These are phyloP conservation scores for Saiga tatarica DNA, from an alignment of 2,113 vertebrate genomes.

Conservation along the genomic window DNA sequence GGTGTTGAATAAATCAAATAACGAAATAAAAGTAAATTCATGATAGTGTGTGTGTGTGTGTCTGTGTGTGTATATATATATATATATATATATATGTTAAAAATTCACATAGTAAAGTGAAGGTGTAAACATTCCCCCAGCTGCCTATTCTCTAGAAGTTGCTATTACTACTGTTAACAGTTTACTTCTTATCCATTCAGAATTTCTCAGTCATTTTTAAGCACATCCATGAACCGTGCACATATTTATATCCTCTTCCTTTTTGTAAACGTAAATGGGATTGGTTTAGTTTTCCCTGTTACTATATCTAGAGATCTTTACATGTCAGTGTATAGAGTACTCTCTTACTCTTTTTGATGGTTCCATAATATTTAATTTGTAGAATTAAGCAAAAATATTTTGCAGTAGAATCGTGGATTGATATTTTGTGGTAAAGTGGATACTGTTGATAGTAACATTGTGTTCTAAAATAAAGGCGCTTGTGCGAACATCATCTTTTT, in stretches of 20 bases:
- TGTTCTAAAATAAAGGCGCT: background rate
- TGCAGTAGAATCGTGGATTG: background rate
- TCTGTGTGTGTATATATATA: background rate
- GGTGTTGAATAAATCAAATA: background rate
- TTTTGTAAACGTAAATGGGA: background rate
- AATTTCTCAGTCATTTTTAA: background rate
- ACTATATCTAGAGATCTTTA: background rate
- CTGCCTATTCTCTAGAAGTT: background rate
- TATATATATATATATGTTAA: background rate
- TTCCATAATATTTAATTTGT: background rate
- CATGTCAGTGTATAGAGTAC: background rate
- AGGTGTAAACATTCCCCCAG: background rate
- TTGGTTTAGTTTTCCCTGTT: background rate
- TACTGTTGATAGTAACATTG: background rate
- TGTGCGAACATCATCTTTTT: background rate
- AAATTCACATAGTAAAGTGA: background rate
- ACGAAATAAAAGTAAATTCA: background rate
- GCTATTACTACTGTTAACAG: background rate
- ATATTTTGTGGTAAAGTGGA: background rate
- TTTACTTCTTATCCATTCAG: background rate
- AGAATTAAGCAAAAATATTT: constrained; percentile 1
- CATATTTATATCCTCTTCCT: background rate
- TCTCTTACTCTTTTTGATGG: background rate
- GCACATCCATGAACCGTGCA: background rate
- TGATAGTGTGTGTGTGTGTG: background rate